Percentiles rank a stretch among this genome's conserved stretches.
Evolutionary conservation across 2,797 vertebrate species (phyloP).

Genomic region (Morelia viridis): DNA sequence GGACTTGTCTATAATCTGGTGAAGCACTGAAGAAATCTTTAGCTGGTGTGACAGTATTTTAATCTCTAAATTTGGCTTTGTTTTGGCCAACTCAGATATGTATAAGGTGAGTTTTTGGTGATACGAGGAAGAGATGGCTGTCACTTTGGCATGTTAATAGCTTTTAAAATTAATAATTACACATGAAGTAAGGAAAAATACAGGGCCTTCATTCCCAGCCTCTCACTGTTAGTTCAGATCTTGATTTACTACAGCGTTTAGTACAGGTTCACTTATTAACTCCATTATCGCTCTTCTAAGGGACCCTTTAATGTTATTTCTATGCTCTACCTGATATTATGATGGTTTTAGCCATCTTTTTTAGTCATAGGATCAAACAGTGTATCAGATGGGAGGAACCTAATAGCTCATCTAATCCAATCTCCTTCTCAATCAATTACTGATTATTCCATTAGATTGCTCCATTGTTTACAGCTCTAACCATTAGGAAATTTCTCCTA

Average conservation of each 20-base stretch:
- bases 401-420: background rate
- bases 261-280: constrained; percentile 6
- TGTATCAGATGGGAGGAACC: background rate
- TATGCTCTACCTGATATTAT: background rate
- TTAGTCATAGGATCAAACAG: background rate
- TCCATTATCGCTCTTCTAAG: background rate
- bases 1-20: background rate
- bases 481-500: background rate
- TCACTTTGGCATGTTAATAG: constrained; percentile 10
- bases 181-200: constrained; percentile 16
- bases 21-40: background rate
- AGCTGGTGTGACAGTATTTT: background rate
- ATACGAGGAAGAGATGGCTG: background rate
- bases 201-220: background rate
- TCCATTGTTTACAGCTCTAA: background rate
- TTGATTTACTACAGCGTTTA: constrained; percentile 16
- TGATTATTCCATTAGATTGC: background rate
- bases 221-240: background rate
- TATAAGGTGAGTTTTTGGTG: background rate
- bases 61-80: constrained; percentile 7
- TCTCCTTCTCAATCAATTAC: background rate
- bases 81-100: background rate
- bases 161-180: constrained; percentile 29
- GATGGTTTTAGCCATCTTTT: background rate
- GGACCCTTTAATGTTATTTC: background rate